Evolutionary conservation across 1,140 invertebrate genomes (phyloP).

Genomic region (Euwallacea fornicatus): DNA sequence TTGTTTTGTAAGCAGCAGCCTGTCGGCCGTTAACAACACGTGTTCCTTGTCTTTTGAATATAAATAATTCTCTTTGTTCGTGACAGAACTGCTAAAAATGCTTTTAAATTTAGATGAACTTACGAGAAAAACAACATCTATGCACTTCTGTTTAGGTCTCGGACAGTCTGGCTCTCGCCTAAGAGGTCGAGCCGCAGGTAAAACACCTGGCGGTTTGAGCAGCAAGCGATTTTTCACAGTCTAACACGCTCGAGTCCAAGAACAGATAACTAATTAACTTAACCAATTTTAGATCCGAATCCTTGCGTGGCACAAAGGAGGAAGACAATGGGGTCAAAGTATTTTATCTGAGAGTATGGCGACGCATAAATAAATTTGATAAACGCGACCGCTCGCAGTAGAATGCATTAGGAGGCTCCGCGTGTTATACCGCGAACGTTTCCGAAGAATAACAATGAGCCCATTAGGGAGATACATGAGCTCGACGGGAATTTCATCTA

Average conservation of each 20-base stretch:
- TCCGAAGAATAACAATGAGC: slow-evolving; percentile 33
- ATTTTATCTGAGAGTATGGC: slow-evolving; percentile 19
- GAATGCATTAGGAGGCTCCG: slow-evolving; percentile 27
- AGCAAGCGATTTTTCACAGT: too few species aligned
- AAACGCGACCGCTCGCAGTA: slow-evolving; percentile 28
- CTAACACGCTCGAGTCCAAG: too few species aligned
- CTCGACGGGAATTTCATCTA: slow-evolving; percentile 15
- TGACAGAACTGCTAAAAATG: slow-evolving; percentile 22
- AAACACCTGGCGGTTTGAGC: too few species aligned
- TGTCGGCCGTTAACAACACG: slow-evolving; percentile 21
- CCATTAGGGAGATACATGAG: slow-evolving; percentile 22
- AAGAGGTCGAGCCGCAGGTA: too few species aligned
- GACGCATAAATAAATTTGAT: slow-evolving; percentile 34
- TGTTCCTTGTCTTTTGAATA: slow-evolving; percentile 37
- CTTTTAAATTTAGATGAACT: slow-evolving; percentile 16
- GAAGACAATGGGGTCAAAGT: slow-evolving; percentile 22
- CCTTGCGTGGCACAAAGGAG: slow-evolving; percentile 1
- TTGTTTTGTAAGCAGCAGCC: slow-evolving; percentile 29
- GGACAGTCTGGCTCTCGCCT: too few species aligned
- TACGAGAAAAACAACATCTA: too few species aligned
- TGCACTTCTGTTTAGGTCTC: too few species aligned
- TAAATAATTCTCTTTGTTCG: slow-evolving; percentile 40
- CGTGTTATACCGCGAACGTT: slow-evolving; percentile 26
- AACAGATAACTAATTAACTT: slow-evolving; percentile 1
- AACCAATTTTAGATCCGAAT: slow-evolving; percentile 3